Conservation (phyloP, 2,113 vertebrate species). For the Ptilonorhynchus violaceus region DNA sequence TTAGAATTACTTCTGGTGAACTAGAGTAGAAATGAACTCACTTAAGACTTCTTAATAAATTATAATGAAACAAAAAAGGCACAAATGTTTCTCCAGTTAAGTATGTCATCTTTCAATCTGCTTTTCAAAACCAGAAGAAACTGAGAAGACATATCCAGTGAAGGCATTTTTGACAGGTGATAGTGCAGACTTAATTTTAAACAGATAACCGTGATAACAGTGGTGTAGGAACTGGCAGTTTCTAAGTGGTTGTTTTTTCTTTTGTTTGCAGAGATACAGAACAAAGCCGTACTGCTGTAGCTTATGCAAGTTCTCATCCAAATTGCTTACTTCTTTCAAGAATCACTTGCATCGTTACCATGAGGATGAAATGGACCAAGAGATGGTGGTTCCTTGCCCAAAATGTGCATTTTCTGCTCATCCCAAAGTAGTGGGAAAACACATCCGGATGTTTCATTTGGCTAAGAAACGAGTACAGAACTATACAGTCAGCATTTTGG, state of each 20-base stretch:
- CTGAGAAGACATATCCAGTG: background rate
- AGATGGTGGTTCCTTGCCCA: slow-evolving; percentile 81
- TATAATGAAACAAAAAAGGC: background rate
- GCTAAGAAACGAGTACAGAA: slow-evolving; percentile 66
- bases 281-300: slow-evolving; percentile 84
- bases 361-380: slow-evolving; percentile 81
- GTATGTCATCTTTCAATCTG: background rate
- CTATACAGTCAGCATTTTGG: slow-evolving; percentile 66
- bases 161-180: background rate
- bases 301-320: slow-evolving; percentile 84
- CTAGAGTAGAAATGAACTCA: background rate
- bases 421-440: slow-evolving; percentile 77
- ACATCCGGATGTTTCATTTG: slow-evolving; percentile 82
- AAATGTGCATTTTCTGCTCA: slow-evolving; percentile 79
- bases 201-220: background rate
- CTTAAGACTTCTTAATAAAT: background rate
- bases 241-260: slow-evolving; percentile 23
- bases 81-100: background rate
- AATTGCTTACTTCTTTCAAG: slow-evolving; percentile 78
- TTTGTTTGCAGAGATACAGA: slow-evolving; percentile 80
- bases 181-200: background rate
- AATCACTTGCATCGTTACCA: slow-evolving; percentile 83
- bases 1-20: background rate
- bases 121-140: background rate
- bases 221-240: background rate